phyloP scores from a whole-genome alignment of 2,113 vertebrate genomes.

The Calyptommatus sinebrachiatus region DNA sequence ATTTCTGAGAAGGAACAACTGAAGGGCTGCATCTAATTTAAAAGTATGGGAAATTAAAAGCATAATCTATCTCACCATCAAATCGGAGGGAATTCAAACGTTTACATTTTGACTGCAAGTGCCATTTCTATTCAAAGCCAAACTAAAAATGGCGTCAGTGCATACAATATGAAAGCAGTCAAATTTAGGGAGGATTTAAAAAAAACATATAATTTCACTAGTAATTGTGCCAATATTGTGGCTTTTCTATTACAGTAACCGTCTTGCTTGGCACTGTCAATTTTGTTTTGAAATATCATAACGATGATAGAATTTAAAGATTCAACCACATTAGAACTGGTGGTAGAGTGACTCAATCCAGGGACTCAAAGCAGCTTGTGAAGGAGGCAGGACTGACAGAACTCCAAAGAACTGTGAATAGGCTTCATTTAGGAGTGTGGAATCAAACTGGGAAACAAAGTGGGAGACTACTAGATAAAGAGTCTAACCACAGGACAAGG shows the following conservation, averaged over 20 bases:
- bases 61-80: neutral
- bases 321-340: too few species aligned
- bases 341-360: too few species aligned
- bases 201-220: neutral
- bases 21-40: neutral
- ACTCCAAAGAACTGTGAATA: too few species aligned
- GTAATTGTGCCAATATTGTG: neutral
- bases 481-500: too few species aligned
- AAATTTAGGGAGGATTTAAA: neutral
- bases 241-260: constrained; percentile 1
- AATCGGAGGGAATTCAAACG: neutral
- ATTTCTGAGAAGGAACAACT: neutral
- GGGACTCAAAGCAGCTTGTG: too few species aligned
- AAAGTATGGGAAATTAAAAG: neutral
- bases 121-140: neutral
- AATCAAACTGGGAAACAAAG: too few species aligned
- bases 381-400: too few species aligned
- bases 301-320: too few species aligned
- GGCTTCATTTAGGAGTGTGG: too few species aligned
- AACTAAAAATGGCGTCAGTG: neutral
- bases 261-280: neutral
- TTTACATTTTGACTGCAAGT: neutral
- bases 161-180: neutral
- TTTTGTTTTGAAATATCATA: neutral
- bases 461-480: too few species aligned